Conservation (phyloP, 1,140 invertebrate species). For the Fopius arisanus region DNA sequence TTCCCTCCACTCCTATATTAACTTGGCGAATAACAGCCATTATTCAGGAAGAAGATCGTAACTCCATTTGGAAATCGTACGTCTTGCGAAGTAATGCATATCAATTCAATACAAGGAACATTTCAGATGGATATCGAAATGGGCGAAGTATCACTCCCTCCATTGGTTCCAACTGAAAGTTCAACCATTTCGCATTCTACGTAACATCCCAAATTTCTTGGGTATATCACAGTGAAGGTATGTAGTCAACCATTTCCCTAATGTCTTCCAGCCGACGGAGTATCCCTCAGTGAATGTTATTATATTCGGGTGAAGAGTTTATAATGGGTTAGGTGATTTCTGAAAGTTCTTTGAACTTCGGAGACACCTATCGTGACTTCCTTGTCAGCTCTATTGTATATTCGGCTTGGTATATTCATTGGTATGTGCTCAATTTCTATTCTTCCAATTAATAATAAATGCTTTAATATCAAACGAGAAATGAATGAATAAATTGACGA, state of each 20-base stretch:
- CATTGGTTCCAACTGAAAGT: constrained; percentile 26
- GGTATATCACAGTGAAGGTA: neutral
- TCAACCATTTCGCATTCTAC: constrained; percentile 15
- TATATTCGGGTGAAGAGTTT: constrained; percentile 66
- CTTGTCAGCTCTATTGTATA: constrained; percentile 8
- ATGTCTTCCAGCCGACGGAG: constrained; percentile 61
- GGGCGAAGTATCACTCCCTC: constrained; percentile 40
- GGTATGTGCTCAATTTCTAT: neutral
- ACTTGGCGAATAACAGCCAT: neutral
- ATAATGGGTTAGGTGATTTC: constrained; percentile 55
- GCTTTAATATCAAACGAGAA: too few species aligned
- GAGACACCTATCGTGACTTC: constrained; percentile 19
- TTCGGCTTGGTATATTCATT: neutral
- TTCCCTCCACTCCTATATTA: neutral
- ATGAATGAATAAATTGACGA: too few species aligned
- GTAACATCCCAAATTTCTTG: constrained; percentile 7
- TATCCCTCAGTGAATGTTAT: constrained; percentile 51
- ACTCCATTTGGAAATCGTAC: neutral
- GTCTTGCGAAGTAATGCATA: neutral
- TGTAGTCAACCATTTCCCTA: constrained; percentile 56
- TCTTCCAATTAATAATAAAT: neutral
- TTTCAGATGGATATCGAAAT: constrained; percentile 40
- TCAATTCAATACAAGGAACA: constrained; percentile 2
- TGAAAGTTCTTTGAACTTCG: constrained; percentile 60
- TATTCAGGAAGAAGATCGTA: neutral